Percentiles rank a stretch among this genome's conserved stretches.
These are phyloP conservation scores for Molothrus ater DNA, from an alignment of 2,797 vertebrate species.

Conservation along the genomic window DNA sequence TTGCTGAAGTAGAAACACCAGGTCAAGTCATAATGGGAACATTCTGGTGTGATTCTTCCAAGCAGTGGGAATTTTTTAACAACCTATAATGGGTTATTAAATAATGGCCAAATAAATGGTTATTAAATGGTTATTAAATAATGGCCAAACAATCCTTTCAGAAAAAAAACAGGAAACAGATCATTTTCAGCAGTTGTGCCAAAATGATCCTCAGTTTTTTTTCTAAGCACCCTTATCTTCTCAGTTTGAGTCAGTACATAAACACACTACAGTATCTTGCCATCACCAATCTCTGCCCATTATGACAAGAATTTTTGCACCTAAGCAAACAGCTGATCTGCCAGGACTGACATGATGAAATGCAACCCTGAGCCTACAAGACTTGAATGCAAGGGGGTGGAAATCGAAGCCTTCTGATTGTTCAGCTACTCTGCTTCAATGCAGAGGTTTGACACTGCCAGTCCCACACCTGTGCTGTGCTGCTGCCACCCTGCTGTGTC, in stretches of 20 bases:
- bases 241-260: background rate
- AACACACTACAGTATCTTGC: background rate
- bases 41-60: background rate
- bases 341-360: background rate
- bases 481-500: background rate
- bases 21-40: background rate
- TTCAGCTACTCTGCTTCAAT: background rate
- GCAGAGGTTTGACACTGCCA: background rate
- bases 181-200: background rate
- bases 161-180: background rate
- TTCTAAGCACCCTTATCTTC: background rate
- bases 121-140: too few species aligned
- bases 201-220: background rate
- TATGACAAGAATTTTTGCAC: background rate
- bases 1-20: background rate
- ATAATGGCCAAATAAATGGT: too few species aligned
- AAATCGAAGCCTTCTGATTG: background rate
- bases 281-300: background rate
- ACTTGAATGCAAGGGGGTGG: background rate
- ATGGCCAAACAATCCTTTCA: background rate
- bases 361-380: background rate
- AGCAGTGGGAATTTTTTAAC: background rate
- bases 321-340: background rate
- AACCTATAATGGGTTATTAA: background rate
- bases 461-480: accelerated